Conservation (phyloP, 2,113 vertebrate species). For the Pantherophis guttatus region DNA sequence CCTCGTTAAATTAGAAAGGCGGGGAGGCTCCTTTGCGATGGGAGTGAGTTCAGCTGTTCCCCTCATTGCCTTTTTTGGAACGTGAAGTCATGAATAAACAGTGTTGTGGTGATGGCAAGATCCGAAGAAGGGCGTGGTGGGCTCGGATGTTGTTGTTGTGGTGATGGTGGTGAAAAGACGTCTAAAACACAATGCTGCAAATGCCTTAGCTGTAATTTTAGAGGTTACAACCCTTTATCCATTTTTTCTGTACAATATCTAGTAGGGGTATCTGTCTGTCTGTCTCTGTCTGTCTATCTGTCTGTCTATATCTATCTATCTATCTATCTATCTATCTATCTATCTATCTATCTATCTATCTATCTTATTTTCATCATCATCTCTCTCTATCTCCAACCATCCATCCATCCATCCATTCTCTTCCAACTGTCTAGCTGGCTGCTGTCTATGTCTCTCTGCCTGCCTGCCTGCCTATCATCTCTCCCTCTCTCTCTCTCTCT, state of each 20-base stretch:
- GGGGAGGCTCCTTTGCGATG: constrained; percentile 9
- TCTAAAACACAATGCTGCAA: neutral
- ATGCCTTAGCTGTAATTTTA: neutral
- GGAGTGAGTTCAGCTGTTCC: neutral
- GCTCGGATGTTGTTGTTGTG: neutral
- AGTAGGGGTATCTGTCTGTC: neutral
- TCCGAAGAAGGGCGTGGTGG: neutral
- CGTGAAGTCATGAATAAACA: neutral
- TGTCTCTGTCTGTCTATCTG: too few species aligned
- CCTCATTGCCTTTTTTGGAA: neutral
- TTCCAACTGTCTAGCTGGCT: too few species aligned
- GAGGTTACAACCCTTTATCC: neutral
- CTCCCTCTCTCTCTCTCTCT: too few species aligned
- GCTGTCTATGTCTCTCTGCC: too few species aligned
- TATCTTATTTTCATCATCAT: too few species aligned
- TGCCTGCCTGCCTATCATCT: too few species aligned
- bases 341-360: too few species aligned
- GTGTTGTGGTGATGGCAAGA: neutral
- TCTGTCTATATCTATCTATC: too few species aligned
- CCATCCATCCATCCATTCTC: too few species aligned
- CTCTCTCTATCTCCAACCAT: too few species aligned
- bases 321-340: too few species aligned
- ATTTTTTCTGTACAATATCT: neutral
- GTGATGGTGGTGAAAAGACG: neutral
- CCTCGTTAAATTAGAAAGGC: neutral